These are phyloP conservation scores for Hybos culiciformis DNA, from an alignment of 2,888 invertebrate genomes.

Conservation along the genomic window DNA sequence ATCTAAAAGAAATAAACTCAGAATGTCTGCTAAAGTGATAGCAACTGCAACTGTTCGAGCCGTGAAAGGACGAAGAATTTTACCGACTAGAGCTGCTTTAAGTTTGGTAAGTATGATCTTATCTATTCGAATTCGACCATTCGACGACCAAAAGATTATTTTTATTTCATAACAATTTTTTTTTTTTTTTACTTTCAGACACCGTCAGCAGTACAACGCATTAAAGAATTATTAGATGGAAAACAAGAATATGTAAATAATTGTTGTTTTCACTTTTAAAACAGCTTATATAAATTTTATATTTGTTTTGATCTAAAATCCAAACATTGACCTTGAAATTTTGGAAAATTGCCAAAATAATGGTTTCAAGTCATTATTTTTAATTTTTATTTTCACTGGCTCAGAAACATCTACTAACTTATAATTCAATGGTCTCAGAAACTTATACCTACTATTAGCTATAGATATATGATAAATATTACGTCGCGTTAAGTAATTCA, in stretches of 20 bases:
- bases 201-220: constrained; percentile 65
- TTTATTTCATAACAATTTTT: constrained; percentile 6
- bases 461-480: too few relatives aligned
- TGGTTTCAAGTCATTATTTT: too few relatives aligned
- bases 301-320: too few relatives aligned
- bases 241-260: constrained; percentile 47
- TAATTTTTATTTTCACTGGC: too few relatives aligned
- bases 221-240: constrained; percentile 65
- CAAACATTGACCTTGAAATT: too few relatives aligned
- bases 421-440: too few relatives aligned
- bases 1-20: constrained; percentile 7
- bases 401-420: too few relatives aligned
- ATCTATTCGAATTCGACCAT: not conserved
- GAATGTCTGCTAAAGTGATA: constrained; percentile 64
- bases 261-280: too few relatives aligned
- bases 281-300: too few relatives aligned
- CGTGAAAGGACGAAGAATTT: constrained; percentile 60
- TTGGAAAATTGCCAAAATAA: too few relatives aligned
- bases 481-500: too few relatives aligned
- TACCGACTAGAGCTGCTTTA: constrained; percentile 75
- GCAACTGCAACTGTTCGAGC: constrained; percentile 83
- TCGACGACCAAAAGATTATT: constrained; percentile 16
- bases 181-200: constrained; percentile 43
- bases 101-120: constrained; percentile 46
- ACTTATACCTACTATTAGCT: too few relatives aligned